Evolutionary conservation across 2,797 vertebrate genomes (phyloP), one percentile per base, ranked within the genome.

Genomic region (Notolabrus celidotus): DNA sequence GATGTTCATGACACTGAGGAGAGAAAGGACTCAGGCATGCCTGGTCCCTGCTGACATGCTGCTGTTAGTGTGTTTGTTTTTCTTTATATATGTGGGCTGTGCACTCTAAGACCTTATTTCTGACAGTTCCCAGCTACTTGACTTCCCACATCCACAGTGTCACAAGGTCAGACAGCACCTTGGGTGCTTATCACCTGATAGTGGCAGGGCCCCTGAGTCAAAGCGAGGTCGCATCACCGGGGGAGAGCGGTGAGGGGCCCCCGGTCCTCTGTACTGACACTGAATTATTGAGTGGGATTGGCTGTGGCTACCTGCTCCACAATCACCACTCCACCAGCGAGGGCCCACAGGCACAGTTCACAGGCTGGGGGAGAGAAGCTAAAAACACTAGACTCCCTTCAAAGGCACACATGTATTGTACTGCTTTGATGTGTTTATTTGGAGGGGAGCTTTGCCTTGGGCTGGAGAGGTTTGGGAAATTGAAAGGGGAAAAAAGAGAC

Each of bases 351-450:
- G 63, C 67, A 59, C 68, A 60, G 33, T 69, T 80, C 45, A 60
- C 72, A 70, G 59, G 62, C 70, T 54, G 14, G 23, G 23, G 36
- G 19, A 23, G 38, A 41, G 23, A 67, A 67, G 36, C 16, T 8
- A 54, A 71, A 83, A 64, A 78, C 51, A 25, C 66, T 31, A 29
- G 9, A 41, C 33, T 73, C 55, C 75, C 72, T 86, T 86, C 78
- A 86, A 83, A 86, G 77, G 41, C 66, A 63, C 14, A 58, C 29
- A 17, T 66, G 60, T 76, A 63, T 74, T 58, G 22, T 66, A 34
- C 19, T 45, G 80, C 79, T 90, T 89, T 87, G 82, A 85, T 84
- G 84, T 87, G 57, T 54, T 51, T 70, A 50, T 43, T 29, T n/a
- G 38, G 25, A 34, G 66, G 46, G 56, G 49, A 63, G 62, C 64